Evolutionary conservation across 2,113 vertebrate species (phyloP), one percentile per base, ranked within the genome.

Genomic region (Kryptolebias marmoratus): DNA sequence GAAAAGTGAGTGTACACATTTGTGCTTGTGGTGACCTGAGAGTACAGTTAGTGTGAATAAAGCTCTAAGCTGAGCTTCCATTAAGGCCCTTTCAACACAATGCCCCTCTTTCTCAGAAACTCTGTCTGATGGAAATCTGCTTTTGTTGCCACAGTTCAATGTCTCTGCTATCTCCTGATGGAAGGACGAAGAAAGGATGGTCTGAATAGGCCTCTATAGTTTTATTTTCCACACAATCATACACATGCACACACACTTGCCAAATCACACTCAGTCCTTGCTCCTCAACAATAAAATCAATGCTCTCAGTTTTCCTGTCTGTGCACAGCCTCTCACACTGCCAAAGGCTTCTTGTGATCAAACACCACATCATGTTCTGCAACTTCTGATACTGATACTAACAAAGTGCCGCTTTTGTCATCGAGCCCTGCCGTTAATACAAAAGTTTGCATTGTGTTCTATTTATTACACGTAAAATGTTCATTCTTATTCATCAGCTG

Each of bases 91-190:
- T 81, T 86, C 82, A 83, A 71, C 88, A 88, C 86, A 89, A 87
- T 87, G 75, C 59, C 68, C 56, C 73, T 77, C 75, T 87, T 82
- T 80, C 85, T 81, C 71, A 75, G 71, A 86, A 87, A 87, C 78
- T 81, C 83, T 69, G 73, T 83, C 78, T 90, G 87, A 92, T 88
- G 75, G 87, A 90, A 88, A 91, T 86, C 85, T 89, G 85, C 88
- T 90, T 92, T 89, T 92, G 86, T 90, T 89, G 83, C 83, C 1
- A 10, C 83, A 73, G 81, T 81, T 90, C 84, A 88, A 88, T 89
- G 89, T 91, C 83, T 72, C 79, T 75, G 83, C 79, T 88, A 88
- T 92, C 79, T 90, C 79, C 84, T 86, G 85, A 90, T 88, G 78
- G 85, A 88, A 84, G 77, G 79, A 73, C 68, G 68, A 70, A 84